Percentiles rank a stretch among this genome's conserved stretches.
Conservation (phyloP, 2,888 invertebrate species). For the Fragum whitleyi region DNA sequence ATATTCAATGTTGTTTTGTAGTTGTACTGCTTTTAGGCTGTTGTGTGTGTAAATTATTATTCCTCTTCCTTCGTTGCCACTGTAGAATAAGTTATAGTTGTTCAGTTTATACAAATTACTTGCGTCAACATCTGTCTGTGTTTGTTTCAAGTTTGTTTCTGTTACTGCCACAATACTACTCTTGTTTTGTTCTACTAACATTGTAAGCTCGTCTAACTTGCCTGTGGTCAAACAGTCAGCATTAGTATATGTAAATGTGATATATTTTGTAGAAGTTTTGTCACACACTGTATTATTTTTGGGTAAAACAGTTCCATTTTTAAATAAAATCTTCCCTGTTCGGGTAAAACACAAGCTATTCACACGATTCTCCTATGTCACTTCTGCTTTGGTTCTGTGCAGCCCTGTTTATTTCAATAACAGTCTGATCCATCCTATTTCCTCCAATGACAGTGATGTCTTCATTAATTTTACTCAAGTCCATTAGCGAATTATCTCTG, state of each 20-base stretch:
- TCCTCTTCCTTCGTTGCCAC: not conserved
- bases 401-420: not conserved
- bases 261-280: not conserved
- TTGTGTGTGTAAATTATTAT: not conserved
- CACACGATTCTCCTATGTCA: not conserved
- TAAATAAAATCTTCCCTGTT: not conserved
- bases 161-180: not conserved
- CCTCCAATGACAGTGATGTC: not conserved
- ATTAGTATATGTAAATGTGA: conserved; percentile 18
- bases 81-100: not conserved
- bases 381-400: no score
- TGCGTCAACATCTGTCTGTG: no score
- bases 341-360: not conserved
- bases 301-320: no score
- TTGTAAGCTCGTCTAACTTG: not conserved
- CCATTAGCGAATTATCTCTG: not conserved
- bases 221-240: not conserved
- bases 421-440: not conserved
- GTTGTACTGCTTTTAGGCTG: not conserved
- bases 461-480: not conserved
- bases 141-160: no score
- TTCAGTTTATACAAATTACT: not conserved
- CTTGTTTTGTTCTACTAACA: not conserved
- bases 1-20: no score
- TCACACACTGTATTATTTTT: not conserved